These are phyloP conservation scores for Ancistrus triradiatus DNA, from an alignment of 2,113 vertebrate genomes.

Conservation along the genomic window DNA sequence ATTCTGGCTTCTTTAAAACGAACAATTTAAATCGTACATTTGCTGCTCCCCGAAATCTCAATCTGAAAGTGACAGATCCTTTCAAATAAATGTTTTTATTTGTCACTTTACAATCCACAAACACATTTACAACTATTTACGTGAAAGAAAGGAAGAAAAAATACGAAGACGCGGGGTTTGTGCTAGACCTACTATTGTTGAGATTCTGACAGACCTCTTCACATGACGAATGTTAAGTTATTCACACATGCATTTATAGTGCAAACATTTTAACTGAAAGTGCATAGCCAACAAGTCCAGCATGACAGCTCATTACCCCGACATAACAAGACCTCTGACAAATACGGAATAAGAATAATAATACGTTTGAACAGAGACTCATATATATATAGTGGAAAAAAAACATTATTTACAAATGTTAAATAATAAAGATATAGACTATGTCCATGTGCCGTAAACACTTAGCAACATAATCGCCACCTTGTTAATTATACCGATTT, in stretches of 20 bases:
- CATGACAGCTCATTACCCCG: slow-evolving; percentile 55
- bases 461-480: neutral
- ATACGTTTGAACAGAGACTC: slow-evolving; percentile 38
- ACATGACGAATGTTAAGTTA: slow-evolving; percentile 75
- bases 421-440: slow-evolving; percentile 24
- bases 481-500: neutral
- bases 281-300: slow-evolving; percentile 56
- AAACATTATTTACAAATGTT: slow-evolving; percentile 30
- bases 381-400: slow-evolving; percentile 48
- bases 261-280: slow-evolving; percentile 71
- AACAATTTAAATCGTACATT: no score
- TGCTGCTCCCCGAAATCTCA: no score
- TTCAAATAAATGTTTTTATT: slow-evolving; percentile 27
- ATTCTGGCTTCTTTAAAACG: no score
- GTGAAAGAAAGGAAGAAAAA: slow-evolving; percentile 42
- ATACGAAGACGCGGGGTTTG: slow-evolving; percentile 31
- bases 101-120: slow-evolving; percentile 61
- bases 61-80: no score
- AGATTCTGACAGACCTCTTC: slow-evolving; percentile 73
- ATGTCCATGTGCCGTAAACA: slow-evolving; percentile 4
- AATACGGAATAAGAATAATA: slow-evolving; percentile 58
- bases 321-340: slow-evolving; percentile 53
- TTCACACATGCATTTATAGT: slow-evolving; percentile 75
- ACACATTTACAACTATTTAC: slow-evolving; percentile 41
- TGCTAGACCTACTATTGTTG: slow-evolving; percentile 52